These are phyloP conservation scores for Salmo trutta DNA, from an alignment of 2,797 vertebrate species.

Conservation along the genomic window DNA sequence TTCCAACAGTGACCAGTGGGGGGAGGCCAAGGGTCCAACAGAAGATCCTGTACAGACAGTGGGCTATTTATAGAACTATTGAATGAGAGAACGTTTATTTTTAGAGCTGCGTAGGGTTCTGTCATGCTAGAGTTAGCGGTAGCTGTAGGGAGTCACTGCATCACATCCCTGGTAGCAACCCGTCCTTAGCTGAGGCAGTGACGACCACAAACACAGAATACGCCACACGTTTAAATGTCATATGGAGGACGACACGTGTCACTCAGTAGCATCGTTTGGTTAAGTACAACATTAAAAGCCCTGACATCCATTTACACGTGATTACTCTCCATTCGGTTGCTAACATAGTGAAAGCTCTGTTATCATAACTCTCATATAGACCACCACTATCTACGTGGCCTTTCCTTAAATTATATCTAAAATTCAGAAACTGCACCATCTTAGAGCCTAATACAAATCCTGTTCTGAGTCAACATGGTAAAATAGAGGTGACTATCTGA, in stretches of 20 bases:
- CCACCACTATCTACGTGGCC: not conserved
- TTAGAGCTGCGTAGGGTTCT: slow-evolving; percentile 46
- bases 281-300: not conserved
- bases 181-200: slow-evolving; percentile 20
- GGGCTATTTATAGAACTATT: slow-evolving; percentile 56
- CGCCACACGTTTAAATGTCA: not conserved
- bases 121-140: slow-evolving; percentile 35
- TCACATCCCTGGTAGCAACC: slow-evolving; percentile 15
- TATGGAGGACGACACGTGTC: not conserved
- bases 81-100: slow-evolving; percentile 56
- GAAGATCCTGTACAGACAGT: slow-evolving; percentile 30
- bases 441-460: not conserved
- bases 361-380: not conserved
- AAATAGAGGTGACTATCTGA: not conserved
- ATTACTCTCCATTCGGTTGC: not conserved
- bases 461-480: not conserved
- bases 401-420: not conserved
- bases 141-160: slow-evolving; percentile 25
- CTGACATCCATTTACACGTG: not conserved
- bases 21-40: slow-evolving; percentile 24
- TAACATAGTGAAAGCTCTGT: not conserved
- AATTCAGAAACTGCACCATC: not conserved
- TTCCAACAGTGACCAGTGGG: slow-evolving; percentile 33
- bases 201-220: slow-evolving; percentile 14
- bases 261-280: not conserved